These are phyloP conservation scores for Porites rus DNA, from an alignment of 92 coral and sea anemone genomes.

Conservation along the genomic window DNA sequence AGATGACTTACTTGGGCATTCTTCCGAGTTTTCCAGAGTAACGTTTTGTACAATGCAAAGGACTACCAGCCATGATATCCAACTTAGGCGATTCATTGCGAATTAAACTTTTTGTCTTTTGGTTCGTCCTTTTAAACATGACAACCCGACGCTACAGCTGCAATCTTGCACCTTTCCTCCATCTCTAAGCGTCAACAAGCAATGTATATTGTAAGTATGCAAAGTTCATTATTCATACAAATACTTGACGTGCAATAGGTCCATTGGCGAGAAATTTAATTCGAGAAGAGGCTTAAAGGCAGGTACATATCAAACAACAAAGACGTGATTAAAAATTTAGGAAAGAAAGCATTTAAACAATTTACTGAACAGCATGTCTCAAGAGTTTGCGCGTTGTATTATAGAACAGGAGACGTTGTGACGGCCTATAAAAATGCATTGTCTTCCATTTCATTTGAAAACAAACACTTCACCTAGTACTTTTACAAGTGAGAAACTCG, in stretches of 20 bases:
- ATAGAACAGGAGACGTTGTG: neutral
- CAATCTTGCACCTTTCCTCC: neutral
- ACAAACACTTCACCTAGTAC: too few species aligned
- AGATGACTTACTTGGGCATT: conserved; percentile 33
- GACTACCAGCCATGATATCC: neutral
- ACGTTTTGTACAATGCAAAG: neutral
- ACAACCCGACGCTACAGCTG: neutral
- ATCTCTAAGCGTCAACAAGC: neutral
- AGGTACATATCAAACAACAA: conserved; percentile 5
- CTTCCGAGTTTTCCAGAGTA: neutral
- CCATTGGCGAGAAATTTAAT: neutral
- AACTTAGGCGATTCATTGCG: conserved; percentile 12
- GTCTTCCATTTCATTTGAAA: too few species aligned
- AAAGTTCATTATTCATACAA: neutral
- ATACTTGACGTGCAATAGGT: neutral
- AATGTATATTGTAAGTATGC: neutral
- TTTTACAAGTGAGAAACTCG: too few species aligned
- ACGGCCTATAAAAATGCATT: neutral
- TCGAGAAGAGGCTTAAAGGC: conserved; percentile 8
- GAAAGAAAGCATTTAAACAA: conserved; percentile 17
- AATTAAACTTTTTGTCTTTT: neutral
- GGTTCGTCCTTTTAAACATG: neutral
- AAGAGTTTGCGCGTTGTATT: neutral
- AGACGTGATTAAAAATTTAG: conserved; percentile 38
- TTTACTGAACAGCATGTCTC: conserved; percentile 36